Conservation (phyloP, 1,140 invertebrate species). For the Cyclargus thomasi region DNA sequence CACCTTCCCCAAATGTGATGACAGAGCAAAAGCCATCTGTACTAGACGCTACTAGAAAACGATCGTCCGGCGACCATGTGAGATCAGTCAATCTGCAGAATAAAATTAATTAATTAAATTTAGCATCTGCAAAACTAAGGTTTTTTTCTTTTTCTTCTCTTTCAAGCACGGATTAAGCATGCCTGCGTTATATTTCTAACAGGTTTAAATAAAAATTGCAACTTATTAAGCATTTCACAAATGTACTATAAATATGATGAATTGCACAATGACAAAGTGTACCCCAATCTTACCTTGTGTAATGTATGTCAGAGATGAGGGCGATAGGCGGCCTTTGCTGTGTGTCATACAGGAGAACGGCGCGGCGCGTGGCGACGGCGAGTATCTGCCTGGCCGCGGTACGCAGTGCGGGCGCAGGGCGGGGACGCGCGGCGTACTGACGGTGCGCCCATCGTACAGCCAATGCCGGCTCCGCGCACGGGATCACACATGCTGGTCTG, state of each 20-base stretch:
- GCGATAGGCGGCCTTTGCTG: slow-evolving; percentile 91
- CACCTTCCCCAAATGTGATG: slow-evolving; percentile 86
- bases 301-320: slow-evolving; percentile 93
- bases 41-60: slow-evolving; percentile 88
- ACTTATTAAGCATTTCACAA: too few relatives aligned
- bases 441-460: slow-evolving; percentile 89
- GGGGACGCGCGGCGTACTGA: slow-evolving; percentile 74
- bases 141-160: too few relatives aligned
- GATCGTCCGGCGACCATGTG: slow-evolving; percentile 92
- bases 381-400: neutral
- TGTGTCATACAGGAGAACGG: slow-evolving; percentile 93
- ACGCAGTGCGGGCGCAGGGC: slow-evolving; percentile 13
- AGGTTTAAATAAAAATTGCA: too few relatives aligned
- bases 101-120: neutral
- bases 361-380: slow-evolving; percentile 72
- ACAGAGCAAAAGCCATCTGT: slow-evolving; percentile 97
- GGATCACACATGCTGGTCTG: slow-evolving; percentile 88
- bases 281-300: slow-evolving; percentile 77
- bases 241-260: too few relatives aligned
- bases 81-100: slow-evolving; percentile 88
- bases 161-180: too few relatives aligned
- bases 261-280: too few relatives aligned
- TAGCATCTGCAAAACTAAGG: too few relatives aligned
- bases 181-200: too few relatives aligned
- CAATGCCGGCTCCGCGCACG: slow-evolving; percentile 86